Conservation (phyloP, 2,888 invertebrate genomes). For the Caenorhabditis sp. region DNA sequence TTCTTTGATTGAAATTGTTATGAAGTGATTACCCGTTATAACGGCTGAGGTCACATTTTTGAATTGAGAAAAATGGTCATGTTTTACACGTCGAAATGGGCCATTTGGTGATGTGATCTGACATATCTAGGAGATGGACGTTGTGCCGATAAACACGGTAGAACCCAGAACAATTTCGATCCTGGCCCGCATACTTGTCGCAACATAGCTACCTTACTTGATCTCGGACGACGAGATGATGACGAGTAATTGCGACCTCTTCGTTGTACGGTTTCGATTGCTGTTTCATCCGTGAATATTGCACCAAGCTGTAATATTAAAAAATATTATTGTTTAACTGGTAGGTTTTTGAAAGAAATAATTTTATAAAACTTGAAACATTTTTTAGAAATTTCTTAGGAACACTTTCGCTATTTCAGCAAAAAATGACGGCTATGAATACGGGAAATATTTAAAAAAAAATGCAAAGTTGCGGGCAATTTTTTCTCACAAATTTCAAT, state of each 20-base stretch:
- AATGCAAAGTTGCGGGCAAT: no score
- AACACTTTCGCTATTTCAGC: no score
- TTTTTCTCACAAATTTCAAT: no score
- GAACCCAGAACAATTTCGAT: constrained; percentile 79
- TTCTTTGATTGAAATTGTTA: background rate
- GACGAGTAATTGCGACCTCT: constrained; percentile 43
- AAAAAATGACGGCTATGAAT: no score
- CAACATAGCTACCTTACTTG: constrained; percentile 76
- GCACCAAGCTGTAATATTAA: constrained; percentile 79
- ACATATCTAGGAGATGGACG: constrained; percentile 20
- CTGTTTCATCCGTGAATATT: constrained; percentile 84
- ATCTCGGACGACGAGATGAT: constrained; percentile 31
- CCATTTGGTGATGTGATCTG: constrained; percentile 32
- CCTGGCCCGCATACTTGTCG: constrained; percentile 82
- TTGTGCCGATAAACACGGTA: constrained; percentile 76
- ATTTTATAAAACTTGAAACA: no score
- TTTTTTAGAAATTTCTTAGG: no score
- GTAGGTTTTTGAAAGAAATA: background rate
- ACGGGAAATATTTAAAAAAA: no score
- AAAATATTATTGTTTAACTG: background rate
- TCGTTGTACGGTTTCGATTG: constrained; percentile 79
- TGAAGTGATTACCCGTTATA: background rate
- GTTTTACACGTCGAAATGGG: constrained; percentile 32
- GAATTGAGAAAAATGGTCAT: background rate
- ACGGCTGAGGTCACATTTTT: background rate